A percentile compares a stretch with the other conserved stretches of the same genome.
Conservation (phyloP, 2,113 vertebrate species). For the Oophaga pumilio region DNA sequence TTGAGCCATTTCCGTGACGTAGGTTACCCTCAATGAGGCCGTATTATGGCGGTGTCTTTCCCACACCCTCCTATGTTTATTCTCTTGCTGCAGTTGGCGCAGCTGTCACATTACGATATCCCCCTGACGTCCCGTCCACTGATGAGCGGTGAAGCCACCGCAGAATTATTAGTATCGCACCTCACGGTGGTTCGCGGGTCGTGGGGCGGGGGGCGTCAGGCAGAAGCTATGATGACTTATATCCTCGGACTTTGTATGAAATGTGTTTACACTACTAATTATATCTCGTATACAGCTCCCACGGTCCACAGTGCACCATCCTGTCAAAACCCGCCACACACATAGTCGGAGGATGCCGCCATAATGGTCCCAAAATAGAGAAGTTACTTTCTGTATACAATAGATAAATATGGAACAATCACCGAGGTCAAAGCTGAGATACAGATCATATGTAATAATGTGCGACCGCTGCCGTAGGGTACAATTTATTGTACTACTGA, state of each 20-base stretch:
- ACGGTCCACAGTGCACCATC: constrained; percentile 7
- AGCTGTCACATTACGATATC: constrained; percentile 5
- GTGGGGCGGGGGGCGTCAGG: neutral
- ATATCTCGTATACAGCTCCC: constrained; percentile 29
- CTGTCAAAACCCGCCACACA: neutral
- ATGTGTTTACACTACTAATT: constrained; percentile 32
- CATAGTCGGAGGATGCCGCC: neutral
- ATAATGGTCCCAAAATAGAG: neutral
- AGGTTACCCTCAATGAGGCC: neutral
- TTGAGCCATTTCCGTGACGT: too few species aligned
- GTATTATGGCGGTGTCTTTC: neutral
- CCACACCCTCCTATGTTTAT: neutral
- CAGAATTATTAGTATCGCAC: neutral
- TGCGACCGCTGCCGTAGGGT: too few species aligned
- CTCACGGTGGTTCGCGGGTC: neutral
- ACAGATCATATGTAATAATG: neutral
- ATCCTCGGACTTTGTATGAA: neutral
- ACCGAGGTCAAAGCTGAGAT: neutral
- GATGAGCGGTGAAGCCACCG: neutral
- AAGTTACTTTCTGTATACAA: neutral
- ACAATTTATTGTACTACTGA: too few species aligned
- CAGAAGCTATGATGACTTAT: constrained; percentile 27
- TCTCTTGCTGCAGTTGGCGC: neutral
- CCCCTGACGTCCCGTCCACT: neutral
- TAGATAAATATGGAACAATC: neutral